phyloP scores from a whole-genome alignment of 2,113 vertebrate species.

The Carassius carassius region DNA sequence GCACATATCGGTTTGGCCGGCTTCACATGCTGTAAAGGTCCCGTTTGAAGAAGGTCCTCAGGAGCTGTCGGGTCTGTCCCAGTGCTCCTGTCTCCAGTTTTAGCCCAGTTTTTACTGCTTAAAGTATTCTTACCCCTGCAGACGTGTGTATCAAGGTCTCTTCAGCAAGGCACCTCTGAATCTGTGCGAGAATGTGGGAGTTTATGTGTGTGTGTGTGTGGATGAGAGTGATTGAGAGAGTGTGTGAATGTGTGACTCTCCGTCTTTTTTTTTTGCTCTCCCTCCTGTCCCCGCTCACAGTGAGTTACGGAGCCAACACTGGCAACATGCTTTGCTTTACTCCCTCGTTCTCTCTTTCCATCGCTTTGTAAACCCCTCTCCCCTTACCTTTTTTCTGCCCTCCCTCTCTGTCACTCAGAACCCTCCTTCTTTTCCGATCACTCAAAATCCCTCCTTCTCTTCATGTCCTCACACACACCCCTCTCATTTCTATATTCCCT shows the following conservation, averaged over 20 bases:
- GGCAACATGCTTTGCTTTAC: constrained; percentile 70
- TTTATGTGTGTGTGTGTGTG: constrained; percentile 29
- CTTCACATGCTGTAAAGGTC: constrained; percentile 33
- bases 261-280: constrained; percentile 56
- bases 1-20: constrained; percentile 41
- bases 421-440: constrained; percentile 45
- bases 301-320: constrained; percentile 65
- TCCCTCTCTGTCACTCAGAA: constrained; percentile 44
- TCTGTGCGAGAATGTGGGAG: constrained; percentile 24
- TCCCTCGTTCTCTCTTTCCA: constrained; percentile 55
- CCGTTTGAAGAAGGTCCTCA: constrained; percentile 15
- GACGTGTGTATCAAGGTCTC: constrained; percentile 6
- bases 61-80: constrained; percentile 20
- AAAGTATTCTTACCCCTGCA: constrained; percentile 25
- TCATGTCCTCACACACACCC: constrained; percentile 27
- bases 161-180: constrained; percentile 40
- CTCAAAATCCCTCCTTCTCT: constrained; percentile 47
- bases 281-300: constrained; percentile 64
- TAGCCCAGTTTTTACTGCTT: constrained; percentile 25
- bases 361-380: constrained; percentile 40
- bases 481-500: constrained; percentile 2
- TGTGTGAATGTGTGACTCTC: constrained; percentile 52
- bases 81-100: constrained; percentile 2
- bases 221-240: constrained; percentile 48
- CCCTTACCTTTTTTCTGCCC: constrained; percentile 32